phyloP scores from a whole-genome alignment of 2,797 vertebrate genomes.

The Erpetoichthys calabaricus region DNA sequence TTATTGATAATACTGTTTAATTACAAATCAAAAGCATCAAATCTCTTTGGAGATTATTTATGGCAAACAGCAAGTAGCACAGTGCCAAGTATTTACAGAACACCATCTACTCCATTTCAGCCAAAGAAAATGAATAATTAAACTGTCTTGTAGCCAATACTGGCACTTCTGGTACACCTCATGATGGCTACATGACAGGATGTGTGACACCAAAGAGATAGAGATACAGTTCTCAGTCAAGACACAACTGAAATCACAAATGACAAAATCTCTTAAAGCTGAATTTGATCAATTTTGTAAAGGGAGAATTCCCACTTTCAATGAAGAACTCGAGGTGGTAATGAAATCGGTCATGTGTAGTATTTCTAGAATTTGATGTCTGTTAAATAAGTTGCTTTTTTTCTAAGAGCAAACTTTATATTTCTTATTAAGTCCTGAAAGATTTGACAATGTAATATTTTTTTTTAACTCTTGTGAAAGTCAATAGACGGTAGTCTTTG shows the following conservation, averaged over 20 bases:
- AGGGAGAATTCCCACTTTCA: too few species aligned
- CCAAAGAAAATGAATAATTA: constrained; percentile 39
- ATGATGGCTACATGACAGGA: constrained; percentile 16
- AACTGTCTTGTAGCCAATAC: too few species aligned
- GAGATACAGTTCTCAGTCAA: background rate
- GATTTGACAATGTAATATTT: too few species aligned
- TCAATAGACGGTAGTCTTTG: too few species aligned
- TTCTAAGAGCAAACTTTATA: too few species aligned
- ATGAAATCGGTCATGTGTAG: too few species aligned
- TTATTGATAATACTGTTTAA: constrained; percentile 18
- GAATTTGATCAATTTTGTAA: background rate
- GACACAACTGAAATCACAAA: background rate
- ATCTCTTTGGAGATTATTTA: constrained; percentile 45
- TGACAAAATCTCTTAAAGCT: background rate
- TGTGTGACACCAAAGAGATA: constrained; percentile 7
- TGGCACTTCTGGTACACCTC: constrained; percentile 14
- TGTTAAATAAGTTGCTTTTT: too few species aligned
- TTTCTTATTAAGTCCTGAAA: too few species aligned
- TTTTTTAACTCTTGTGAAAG: too few species aligned
- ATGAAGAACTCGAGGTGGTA: too few species aligned
- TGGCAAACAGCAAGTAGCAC: constrained; percentile 34
- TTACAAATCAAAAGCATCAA: constrained; percentile 39
- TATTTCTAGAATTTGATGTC: too few species aligned
- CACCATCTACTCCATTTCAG: constrained; percentile 38
- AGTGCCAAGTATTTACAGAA: constrained; percentile 46